Percentiles rank a stretch among this genome's conserved stretches.
Evolutionary conservation across 1,140 invertebrate genomes (phyloP).

Genomic region (Sinonovacula constricta): DNA sequence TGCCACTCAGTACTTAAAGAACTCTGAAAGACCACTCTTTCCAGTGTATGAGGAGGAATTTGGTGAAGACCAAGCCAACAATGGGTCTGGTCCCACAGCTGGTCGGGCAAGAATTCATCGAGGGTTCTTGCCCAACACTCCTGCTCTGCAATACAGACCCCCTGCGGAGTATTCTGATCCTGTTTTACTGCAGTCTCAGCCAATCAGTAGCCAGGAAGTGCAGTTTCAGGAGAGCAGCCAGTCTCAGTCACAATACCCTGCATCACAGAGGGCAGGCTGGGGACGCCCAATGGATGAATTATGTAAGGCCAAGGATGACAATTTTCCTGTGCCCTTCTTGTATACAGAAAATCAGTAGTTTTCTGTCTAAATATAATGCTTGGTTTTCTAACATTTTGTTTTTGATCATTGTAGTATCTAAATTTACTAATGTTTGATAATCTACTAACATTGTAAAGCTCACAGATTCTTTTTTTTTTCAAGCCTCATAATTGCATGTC

Average conservation of each 20-base stretch:
- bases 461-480: too few relatives aligned
- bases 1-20: constrained; percentile 23
- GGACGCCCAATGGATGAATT: background rate
- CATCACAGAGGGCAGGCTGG: background rate
- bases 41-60: constrained; percentile 28
- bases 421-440: too few relatives aligned
- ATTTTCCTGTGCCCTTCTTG: too few relatives aligned
- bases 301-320: too few relatives aligned
- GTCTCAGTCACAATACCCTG: background rate
- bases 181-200: background rate
- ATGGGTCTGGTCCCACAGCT: too few relatives aligned
- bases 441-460: too few relatives aligned
- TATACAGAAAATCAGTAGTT: too few relatives aligned
- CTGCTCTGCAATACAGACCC: constrained; percentile 39
- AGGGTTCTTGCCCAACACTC: constrained; percentile 4
- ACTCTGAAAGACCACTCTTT: constrained; percentile 19
- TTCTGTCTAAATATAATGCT: too few relatives aligned
- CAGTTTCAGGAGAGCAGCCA: background rate
- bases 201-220: background rate
- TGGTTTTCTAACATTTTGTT: too few relatives aligned
- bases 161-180: background rate
- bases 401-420: too few relatives aligned
- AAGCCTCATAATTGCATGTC: too few relatives aligned
- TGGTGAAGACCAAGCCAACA: background rate
- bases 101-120: background rate